These are phyloP conservation scores for Paratilapia polleni DNA, from an alignment of 2,113 vertebrate species.

Conservation along the genomic window DNA sequence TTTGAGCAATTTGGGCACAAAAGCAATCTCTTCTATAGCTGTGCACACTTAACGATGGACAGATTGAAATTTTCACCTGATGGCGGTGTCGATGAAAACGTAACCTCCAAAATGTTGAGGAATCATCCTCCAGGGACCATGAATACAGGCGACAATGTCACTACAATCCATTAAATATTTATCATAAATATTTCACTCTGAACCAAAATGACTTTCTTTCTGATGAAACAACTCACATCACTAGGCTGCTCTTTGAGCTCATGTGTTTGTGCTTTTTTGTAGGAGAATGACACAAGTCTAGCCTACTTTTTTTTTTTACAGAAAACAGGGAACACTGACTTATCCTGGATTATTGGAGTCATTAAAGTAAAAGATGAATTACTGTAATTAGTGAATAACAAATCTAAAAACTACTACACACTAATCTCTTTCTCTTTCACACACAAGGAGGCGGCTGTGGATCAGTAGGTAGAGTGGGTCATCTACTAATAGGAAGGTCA, in stretches of 20 bases:
- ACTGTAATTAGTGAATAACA: constrained; percentile 11
- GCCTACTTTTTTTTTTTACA: background rate
- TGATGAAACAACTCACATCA: background rate
- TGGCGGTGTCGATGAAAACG: background rate
- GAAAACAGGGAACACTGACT: background rate
- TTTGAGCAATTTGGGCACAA: background rate
- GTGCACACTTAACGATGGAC: background rate
- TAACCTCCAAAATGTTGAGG: background rate
- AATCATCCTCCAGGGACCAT: background rate
- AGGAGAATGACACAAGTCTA: background rate
- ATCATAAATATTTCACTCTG: background rate
- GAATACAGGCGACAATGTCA: background rate
- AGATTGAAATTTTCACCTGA: background rate
- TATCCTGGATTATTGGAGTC: background rate
- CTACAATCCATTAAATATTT: background rate
- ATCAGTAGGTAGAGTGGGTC: too few relatives aligned
- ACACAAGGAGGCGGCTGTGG: too few relatives aligned
- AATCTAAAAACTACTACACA: background rate
- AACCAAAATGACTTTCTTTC: background rate
- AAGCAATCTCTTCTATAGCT: background rate
- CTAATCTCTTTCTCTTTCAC: background rate
- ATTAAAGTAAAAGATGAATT: background rate
- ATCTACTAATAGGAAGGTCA: too few relatives aligned
- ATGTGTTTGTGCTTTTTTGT: background rate
- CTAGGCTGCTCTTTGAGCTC: background rate